phyloP scores from a whole-genome alignment of 2,113 vertebrate genomes.

The Scytalopus superciliaris region DNA sequence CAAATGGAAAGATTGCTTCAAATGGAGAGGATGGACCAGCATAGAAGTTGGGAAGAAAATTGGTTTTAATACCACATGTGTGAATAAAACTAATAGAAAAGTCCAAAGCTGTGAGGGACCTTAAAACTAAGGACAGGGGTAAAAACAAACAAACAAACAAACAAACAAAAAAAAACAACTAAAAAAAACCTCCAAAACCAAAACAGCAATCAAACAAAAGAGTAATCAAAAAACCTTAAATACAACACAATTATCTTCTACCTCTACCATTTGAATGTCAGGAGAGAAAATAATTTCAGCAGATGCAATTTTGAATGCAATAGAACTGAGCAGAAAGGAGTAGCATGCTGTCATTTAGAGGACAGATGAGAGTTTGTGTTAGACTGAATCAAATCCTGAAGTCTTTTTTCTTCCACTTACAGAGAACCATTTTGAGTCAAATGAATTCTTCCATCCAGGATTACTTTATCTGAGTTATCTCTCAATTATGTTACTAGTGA shows the following conservation, averaged over 20 bases:
- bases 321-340: neutral
- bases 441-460: neutral
- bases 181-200: neutral
- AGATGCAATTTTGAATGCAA: neutral
- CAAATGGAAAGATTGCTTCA: neutral
- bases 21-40: neutral
- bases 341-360: neutral
- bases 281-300: neutral
- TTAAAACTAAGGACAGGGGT: neutral
- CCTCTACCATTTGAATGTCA: neutral
- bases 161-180: neutral
- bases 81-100: neutral
- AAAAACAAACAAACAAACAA: neutral
- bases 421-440: neutral
- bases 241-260: neutral
- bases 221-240: neutral
- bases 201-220: too few species aligned
- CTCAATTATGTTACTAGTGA: neutral
- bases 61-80: neutral
- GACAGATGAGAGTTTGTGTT: neutral
- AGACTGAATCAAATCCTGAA: neutral
- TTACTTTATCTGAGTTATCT: neutral
- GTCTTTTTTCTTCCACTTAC: neutral
- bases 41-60: neutral
- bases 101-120: neutral